A percentile compares a stretch with the other conserved stretches of the same genome.
Evolutionary conservation across 2,888 invertebrate species (phyloP).

Genomic region (Troglohyphantes excavatus): DNA sequence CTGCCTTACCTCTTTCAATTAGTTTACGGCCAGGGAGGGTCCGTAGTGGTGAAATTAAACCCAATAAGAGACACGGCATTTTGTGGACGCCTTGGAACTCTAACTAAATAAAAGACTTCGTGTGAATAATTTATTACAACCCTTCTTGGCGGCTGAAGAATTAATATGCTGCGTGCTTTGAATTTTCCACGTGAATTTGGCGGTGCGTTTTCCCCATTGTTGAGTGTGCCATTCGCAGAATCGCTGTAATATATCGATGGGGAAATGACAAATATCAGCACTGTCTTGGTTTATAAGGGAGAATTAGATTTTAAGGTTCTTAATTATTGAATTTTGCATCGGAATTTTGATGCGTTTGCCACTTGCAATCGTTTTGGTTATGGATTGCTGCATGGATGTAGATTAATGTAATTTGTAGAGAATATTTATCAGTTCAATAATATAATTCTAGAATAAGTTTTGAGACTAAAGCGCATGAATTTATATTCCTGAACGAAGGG

Average conservation of each 20-base stretch:
- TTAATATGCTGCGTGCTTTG: constrained; percentile 61
- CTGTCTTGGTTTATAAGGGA: not conserved
- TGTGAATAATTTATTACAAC: constrained; percentile 71
- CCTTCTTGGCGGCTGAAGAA: constrained; percentile 32
- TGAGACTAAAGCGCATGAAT: too few species aligned
- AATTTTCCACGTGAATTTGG: not conserved
- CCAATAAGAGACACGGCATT: constrained; percentile 53
- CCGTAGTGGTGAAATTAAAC: constrained; percentile 53
- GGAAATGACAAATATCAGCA: not conserved
- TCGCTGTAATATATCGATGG: not conserved
- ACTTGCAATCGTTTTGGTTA: not conserved
- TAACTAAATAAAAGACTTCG: constrained; percentile 64
- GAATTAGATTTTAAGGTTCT: not conserved
- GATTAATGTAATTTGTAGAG: too few species aligned
- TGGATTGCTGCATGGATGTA: too few species aligned
- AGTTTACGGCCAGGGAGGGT: constrained; percentile 25
- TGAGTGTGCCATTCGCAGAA: not conserved
- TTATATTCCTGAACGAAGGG: too few species aligned
- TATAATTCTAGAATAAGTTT: too few species aligned
- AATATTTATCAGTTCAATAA: too few species aligned
- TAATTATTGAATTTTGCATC: not conserved
- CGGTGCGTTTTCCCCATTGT: not conserved
- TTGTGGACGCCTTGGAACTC: constrained; percentile 50
- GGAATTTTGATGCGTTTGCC: not conserved
- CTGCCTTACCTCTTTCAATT: constrained; percentile 13